Percentiles rank a stretch among this genome's conserved stretches.
These are phyloP conservation scores for Pangasius larnaudii DNA, from an alignment of 2,797 vertebrate species.

Conservation along the genomic window DNA sequence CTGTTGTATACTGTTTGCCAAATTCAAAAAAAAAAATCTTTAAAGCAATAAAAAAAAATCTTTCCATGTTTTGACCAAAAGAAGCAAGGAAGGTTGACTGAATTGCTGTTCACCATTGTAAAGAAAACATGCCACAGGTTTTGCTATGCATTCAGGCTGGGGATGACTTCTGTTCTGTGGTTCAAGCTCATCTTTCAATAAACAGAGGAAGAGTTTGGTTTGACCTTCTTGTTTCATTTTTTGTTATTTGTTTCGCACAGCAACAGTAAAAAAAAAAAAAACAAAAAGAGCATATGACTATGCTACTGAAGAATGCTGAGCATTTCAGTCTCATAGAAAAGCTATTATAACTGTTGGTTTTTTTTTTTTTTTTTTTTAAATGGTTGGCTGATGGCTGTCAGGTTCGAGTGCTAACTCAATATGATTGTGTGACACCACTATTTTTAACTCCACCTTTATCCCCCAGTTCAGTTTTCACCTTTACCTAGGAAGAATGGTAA, in stretches of 20 bases:
- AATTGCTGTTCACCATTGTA: constrained; percentile 36
- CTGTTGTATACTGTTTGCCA: constrained; percentile 38
- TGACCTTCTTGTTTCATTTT: not conserved
- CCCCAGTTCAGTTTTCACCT: not conserved
- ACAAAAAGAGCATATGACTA: not conserved
- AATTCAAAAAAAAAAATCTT: constrained; percentile 39
- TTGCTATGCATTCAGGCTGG: constrained; percentile 44
- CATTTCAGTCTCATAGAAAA: not conserved
- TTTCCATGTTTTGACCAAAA: constrained; percentile 34
- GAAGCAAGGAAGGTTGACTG: constrained; percentile 29
- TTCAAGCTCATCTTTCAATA: constrained; percentile 42
- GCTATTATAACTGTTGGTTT: not conserved
- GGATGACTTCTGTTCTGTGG: constrained; percentile 26
- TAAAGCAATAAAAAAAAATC: constrained; percentile 53
- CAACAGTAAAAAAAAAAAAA: too few relatives aligned
- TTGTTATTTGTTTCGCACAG: not conserved
- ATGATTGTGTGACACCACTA: not conserved
- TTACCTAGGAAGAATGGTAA: not conserved
- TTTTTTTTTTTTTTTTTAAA: not conserved
- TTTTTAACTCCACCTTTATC: not conserved
- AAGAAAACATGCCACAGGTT: constrained; percentile 33
- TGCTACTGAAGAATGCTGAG: not conserved
- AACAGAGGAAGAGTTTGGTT: constrained; percentile 32
- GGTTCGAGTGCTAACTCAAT: not conserved
- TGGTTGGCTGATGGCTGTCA: not conserved